Evolutionary conservation across 2,888 invertebrate species (phyloP).

Genomic region (Himalopsyche japonica): DNA sequence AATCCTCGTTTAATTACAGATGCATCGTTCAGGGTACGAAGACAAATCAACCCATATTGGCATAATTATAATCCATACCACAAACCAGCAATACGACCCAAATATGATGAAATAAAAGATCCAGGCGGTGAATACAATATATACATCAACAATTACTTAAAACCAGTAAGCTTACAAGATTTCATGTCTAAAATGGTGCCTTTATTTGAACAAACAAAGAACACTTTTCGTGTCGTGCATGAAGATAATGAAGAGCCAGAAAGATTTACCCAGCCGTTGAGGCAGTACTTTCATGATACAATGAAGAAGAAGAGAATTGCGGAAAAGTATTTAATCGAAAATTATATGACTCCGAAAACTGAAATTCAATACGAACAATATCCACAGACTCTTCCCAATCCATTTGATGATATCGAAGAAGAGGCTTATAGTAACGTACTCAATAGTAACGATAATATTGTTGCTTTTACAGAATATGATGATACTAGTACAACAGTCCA

Average conservation of each 20-base stretch:
- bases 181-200: not conserved
- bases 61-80: not conserved
- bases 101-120: not conserved
- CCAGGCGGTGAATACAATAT: not conserved
- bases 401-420: not conserved
- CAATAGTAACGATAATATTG: not conserved
- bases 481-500: not conserved
- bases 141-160: not conserved
- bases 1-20: not conserved
- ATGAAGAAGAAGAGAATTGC: not conserved
- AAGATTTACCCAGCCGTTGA: not conserved
- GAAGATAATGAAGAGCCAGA: not conserved
- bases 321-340: conserved; percentile 13
- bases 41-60: not conserved
- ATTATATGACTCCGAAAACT: not conserved
- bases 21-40: not conserved
- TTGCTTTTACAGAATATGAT: not conserved
- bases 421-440: not conserved
- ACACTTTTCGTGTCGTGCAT: not conserved
- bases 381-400: not conserved
- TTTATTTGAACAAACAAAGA: not conserved
- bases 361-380: not conserved
- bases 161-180: not conserved
- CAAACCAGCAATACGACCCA: not conserved
- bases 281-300: not conserved